phyloP scores from a whole-genome alignment of 2,888 invertebrate species.

The Dioctria linearis region DNA sequence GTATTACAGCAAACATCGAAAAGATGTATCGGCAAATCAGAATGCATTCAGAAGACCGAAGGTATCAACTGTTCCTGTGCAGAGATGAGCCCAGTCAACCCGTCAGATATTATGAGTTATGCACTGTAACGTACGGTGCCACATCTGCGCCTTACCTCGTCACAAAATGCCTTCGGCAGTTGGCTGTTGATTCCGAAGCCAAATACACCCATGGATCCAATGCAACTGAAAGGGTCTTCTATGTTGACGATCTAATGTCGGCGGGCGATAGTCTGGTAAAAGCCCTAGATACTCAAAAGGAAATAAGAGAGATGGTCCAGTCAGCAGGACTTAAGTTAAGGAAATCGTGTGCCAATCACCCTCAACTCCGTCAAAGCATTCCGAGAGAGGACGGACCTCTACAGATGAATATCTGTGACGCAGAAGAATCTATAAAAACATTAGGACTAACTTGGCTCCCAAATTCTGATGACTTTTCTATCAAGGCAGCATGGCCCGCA shows the following conservation, averaged over 20 bases:
- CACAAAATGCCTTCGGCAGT: too few species aligned
- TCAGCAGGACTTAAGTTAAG: neutral
- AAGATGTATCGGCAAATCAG: too few species aligned
- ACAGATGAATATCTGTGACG: neutral
- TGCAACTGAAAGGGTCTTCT: conserved; percentile 40
- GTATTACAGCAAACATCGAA: too few species aligned
- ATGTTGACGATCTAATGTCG: conserved; percentile 49
- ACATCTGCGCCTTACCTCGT: neutral
- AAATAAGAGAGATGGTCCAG: neutral
- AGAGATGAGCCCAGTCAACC: too few species aligned
- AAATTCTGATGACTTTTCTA: neutral
- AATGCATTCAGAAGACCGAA: too few species aligned
- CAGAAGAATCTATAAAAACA: neutral
- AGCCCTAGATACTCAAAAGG: neutral
- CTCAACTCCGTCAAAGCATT: neutral
- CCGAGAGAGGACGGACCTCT: neutral
- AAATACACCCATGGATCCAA: neutral
- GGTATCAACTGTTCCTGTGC: too few species aligned
- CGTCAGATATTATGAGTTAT: too few species aligned
- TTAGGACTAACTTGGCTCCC: too few species aligned
- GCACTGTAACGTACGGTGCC: neutral
- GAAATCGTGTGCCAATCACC: neutral
- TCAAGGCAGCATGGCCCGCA: neutral
- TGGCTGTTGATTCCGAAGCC: neutral
- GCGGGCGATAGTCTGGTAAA: neutral